Evolutionary conservation across 2,113 vertebrate species (phyloP).

Genomic region (Poicephalus meyeri): DNA sequence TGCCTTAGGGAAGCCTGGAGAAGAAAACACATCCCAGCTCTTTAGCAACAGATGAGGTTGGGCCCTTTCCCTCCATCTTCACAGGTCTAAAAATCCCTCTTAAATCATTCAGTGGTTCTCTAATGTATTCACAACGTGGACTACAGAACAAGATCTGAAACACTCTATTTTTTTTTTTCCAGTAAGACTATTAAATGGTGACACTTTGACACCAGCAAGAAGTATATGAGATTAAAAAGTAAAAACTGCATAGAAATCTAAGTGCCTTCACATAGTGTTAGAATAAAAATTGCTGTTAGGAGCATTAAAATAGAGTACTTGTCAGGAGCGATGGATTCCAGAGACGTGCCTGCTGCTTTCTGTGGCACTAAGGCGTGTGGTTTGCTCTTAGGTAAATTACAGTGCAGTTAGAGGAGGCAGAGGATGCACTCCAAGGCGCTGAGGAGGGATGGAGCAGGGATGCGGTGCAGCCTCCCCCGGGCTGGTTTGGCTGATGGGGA

Average conservation of each 20-base stretch:
- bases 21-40: background rate
- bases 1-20: background rate
- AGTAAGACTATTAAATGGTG: conserved; percentile 48
- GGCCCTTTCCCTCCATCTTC: background rate
- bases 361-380: background rate
- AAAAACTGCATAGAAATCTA: conserved; percentile 41
- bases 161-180: background rate
- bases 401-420: background rate
- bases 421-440: background rate
- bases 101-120: conserved; percentile 44
- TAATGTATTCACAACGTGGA: conserved; percentile 40
- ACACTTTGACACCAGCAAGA: conserved; percentile 59
- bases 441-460: background rate
- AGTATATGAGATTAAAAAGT: conserved; percentile 63
- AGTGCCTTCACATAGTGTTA: conserved; percentile 25
- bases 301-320: conserved; percentile 40
- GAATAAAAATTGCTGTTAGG: conserved; percentile 48
- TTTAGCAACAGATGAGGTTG: background rate
- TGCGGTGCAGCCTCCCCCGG: background rate
- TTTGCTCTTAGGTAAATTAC: background rate
- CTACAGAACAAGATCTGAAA: conserved; percentile 49
- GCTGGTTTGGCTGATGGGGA: accelerated
- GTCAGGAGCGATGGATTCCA: conserved; percentile 1
- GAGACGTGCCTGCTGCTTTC: background rate
- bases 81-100: conserved; percentile 35